Conservation (phyloP, 2,797 vertebrate genomes). For the Rousettus madagascariensis region DNA sequence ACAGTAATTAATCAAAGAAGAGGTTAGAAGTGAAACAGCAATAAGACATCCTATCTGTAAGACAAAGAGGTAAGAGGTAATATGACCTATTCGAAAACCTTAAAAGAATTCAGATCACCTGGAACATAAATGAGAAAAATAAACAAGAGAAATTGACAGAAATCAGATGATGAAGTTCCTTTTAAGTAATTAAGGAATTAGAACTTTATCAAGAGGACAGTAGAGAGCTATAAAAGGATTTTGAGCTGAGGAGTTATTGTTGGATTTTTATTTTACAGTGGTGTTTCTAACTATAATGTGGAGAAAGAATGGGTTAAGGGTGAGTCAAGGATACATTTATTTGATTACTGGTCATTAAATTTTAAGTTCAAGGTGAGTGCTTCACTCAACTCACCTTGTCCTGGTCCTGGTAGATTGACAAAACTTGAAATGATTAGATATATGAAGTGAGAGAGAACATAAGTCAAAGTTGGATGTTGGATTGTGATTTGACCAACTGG, state of each 20-base stretch:
- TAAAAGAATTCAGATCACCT: background rate
- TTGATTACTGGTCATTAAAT: background rate
- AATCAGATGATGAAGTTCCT: conserved; percentile 14
- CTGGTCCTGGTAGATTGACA: background rate
- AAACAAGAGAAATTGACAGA: background rate
- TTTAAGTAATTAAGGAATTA: background rate
- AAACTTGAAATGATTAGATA: background rate
- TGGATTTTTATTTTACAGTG: conserved; percentile 2
- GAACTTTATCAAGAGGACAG: conserved; percentile 18
- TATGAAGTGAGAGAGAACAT: background rate
- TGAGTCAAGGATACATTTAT: conserved; percentile 31
- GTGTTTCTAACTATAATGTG: background rate
- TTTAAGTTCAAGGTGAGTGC: background rate
- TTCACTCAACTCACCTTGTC: background rate
- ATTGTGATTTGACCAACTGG: background rate
- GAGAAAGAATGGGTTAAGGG: background rate
- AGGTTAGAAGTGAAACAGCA: background rate
- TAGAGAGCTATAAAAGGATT: background rate
- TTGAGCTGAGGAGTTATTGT: conserved; percentile 4
- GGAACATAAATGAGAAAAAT: background rate
- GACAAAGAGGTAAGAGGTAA: background rate
- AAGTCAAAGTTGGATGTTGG: background rate
- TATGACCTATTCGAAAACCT: background rate
- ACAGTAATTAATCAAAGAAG: background rate
- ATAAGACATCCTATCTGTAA: background rate